Evolutionary conservation across 2,113 vertebrate genomes (phyloP).

Genomic region (Python bivittatus): DNA sequence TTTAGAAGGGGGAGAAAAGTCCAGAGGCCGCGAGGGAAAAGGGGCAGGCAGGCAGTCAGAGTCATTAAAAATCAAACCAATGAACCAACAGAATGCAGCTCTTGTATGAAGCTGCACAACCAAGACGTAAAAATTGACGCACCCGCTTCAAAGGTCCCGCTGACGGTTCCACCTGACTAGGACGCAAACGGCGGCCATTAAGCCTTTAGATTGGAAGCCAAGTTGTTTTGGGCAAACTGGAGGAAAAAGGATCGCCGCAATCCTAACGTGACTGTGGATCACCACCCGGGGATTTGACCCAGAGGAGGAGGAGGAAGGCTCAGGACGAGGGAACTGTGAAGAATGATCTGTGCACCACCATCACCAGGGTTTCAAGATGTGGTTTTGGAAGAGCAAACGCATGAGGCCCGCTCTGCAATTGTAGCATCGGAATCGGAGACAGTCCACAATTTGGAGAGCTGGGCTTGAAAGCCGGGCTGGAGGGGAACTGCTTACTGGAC

Average conservation of each 20-base stretch:
- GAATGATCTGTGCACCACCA: background rate
- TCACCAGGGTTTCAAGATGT: too few species aligned
- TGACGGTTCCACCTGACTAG: background rate
- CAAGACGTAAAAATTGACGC: too few species aligned
- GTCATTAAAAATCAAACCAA: background rate
- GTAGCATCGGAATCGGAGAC: background rate
- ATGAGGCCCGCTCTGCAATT: background rate
- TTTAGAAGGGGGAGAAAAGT: background rate
- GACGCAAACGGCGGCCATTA: background rate
- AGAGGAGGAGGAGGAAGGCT: background rate
- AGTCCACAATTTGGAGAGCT: background rate
- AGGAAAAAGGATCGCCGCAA: too few species aligned
- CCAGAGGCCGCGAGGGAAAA: background rate
- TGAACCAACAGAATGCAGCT: too few species aligned
- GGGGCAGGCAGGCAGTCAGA: background rate
- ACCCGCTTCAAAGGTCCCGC: background rate
- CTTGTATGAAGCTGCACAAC: background rate
- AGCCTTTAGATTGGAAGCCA: background rate
- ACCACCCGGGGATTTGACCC: background rate
- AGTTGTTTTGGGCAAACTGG: background rate
- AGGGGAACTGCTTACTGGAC: background rate
- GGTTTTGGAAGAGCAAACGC: background rate
- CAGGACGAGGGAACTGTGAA: background rate
- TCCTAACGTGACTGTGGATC: too few species aligned
- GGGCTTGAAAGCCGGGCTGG: background rate